Conservation (phyloP, 2,888 invertebrate genomes). For the Galeruca laticollis region DNA sequence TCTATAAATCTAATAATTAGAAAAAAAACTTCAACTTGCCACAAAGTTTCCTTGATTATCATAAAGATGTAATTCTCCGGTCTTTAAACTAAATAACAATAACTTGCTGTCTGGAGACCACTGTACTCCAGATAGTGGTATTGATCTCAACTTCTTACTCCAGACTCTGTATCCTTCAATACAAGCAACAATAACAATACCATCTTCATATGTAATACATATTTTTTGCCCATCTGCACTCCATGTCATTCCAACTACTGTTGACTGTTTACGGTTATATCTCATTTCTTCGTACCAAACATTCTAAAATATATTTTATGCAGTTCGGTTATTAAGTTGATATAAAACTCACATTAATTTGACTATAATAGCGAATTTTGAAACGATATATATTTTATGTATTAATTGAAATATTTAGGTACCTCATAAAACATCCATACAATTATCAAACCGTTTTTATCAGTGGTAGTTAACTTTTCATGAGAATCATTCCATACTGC, state of each 20-base stretch:
- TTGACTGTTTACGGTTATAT: constrained; percentile 97
- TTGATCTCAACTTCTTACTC: constrained; percentile 95
- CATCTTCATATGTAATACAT: constrained; percentile 99
- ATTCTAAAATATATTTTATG: constrained; percentile 71
- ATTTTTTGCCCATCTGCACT: constrained; percentile 96
- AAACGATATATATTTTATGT: no score
- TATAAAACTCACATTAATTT: neutral
- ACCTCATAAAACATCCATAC: constrained; percentile 99
- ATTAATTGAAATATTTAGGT: constrained; percentile 28
- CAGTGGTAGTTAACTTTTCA: constrained; percentile 96
- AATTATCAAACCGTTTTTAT: constrained; percentile 96
- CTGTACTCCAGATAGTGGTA: constrained; percentile 86
- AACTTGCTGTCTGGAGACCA: constrained; percentile 97
- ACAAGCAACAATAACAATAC: constrained; percentile 94
- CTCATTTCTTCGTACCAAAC: constrained; percentile 99
- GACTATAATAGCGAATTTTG: no score
- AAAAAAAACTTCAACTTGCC: constrained; percentile 64
- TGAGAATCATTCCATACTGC: constrained; percentile 97
- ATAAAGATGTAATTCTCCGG: constrained; percentile 94
- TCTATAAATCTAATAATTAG: neutral
- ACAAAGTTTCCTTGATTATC: constrained; percentile 90
- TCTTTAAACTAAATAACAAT: constrained; percentile 88
- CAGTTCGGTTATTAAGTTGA: neutral
- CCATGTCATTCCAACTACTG: constrained; percentile 98
- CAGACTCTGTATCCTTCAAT: constrained; percentile 98